Base-by-base conservation (phyloP, 92 coral and sea anemone genomes). In the Epizoanthus stellaris region DNA sequence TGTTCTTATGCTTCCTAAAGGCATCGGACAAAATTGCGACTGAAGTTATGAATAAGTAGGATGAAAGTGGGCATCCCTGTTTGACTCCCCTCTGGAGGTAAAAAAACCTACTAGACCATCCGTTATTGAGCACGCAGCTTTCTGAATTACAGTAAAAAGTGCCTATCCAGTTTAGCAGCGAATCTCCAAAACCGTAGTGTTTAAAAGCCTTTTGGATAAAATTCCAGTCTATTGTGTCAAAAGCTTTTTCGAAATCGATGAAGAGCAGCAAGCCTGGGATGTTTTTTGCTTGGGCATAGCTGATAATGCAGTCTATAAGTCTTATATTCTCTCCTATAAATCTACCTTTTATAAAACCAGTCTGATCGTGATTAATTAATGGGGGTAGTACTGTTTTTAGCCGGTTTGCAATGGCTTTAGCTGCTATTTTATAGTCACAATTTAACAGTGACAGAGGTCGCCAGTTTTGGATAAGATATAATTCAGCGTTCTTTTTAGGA, bases 401-500 rank as follows among this genome's bases (percentile, higher is more conserved):
- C n/a, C 87, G 80, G 57, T 59, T 83, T 12, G 87, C 87, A 49
- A 82, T 49, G 25, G 87, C 52, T 25, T 72, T 84, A 0, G 77
- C 82, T 17, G 82, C 88, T 0, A 85, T 85, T 6, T 75, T 64
- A 30, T 75, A 75, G 64, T 75, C 75, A 1, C 59, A 39, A 54
- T 84, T 84, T 1, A 84, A 56, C 20, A 84, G 87, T 25, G 87
- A 57, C n/a, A 84, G 14, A 1, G 87, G 87, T 0, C 83, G 60
- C 83, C 83, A 85, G 40, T 85, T 75, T 57, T 65, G 39, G 19
- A 84, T 84, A 73, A 73, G 63, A 23, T 57, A 73, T 30, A 64
- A 75, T 75, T 75, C 88, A 47, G 67, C 80, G 23, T 85, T 80
- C 11, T 43, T 85, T 86, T 76, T 76, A 42, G 47, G 87, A 12